These are phyloP conservation scores for Megalurothrips usitatus DNA, from an alignment of 2,888 invertebrate genomes.

Conservation along the genomic window DNA sequence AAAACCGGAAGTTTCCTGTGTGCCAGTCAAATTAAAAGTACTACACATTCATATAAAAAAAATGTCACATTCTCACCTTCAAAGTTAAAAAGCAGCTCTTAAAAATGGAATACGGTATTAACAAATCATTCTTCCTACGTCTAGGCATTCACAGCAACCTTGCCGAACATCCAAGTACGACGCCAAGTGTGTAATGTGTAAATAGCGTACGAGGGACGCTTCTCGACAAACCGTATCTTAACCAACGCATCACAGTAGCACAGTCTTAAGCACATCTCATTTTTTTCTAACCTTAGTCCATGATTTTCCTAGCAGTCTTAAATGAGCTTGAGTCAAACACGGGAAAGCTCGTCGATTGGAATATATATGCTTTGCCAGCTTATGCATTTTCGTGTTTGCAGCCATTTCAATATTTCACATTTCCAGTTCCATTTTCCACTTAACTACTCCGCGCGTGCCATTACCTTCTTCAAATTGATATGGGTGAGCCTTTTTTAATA, in stretches of 20 bases:
- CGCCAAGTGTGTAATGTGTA: background rate
- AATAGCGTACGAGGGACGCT: background rate
- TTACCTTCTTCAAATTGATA: background rate
- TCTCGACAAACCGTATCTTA: conserved; percentile 18
- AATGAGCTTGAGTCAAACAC: conserved; percentile 21
- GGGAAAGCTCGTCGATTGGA: background rate
- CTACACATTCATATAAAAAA: background rate
- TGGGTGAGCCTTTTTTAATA: background rate
- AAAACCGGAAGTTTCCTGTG: background rate
- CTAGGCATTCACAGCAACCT: conserved; percentile 24
- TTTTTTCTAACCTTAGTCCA: background rate
- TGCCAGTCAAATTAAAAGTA: background rate
- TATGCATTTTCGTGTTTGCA: background rate
- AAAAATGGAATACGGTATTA: background rate
- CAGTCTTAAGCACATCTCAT: conserved; percentile 18
- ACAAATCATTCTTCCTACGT: background rate
- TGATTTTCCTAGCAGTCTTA: conserved; percentile 16
- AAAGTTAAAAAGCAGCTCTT: background rate
- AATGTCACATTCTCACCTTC: background rate
- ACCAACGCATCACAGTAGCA: conserved; percentile 19
- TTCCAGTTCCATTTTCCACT: background rate
- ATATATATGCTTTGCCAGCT: background rate
- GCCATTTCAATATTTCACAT: background rate
- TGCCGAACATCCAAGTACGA: background rate
- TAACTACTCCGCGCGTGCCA: background rate